phyloP scores from a whole-genome alignment of 2,888 invertebrate genomes.

The Thysanoteuthis rhombus region DNA sequence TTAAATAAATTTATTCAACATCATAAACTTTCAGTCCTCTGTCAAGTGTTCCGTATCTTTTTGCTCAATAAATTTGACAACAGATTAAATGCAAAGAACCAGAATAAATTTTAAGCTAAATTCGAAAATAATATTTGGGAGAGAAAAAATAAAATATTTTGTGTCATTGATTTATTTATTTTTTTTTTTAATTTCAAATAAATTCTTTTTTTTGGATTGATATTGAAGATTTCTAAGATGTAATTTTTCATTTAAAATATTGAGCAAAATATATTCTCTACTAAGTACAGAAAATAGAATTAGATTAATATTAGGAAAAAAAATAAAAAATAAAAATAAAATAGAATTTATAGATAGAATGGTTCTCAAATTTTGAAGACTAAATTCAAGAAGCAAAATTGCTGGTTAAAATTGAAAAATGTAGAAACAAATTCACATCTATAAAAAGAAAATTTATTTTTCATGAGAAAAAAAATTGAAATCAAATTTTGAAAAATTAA shows the following conservation, averaged over 20 bases:
- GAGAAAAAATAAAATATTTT: not conserved
- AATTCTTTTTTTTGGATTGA: not conserved
- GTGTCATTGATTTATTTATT: too few species aligned
- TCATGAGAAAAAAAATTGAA: not conserved
- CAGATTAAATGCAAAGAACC: not conserved
- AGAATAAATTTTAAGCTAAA: not conserved
- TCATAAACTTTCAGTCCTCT: not conserved
- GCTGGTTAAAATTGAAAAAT: not conserved
- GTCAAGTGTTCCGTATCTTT: not conserved
- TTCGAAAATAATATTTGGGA: not conserved
- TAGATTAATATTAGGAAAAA: not conserved
- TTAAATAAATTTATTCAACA: not conserved
- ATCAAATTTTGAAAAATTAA: not conserved
- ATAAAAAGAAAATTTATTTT: not conserved
- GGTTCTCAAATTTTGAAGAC: not conserved
- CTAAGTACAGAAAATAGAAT: slow-evolving; percentile 1
- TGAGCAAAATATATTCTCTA: not conserved
- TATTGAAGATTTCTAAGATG: not conserved
- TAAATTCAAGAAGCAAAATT: not conserved
- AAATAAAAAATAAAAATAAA: not conserved
- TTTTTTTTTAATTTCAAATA: not conserved
- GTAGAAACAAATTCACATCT: not conserved
- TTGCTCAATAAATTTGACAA: not conserved
- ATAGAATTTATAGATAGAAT: not conserved
- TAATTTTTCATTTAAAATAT: not conserved